These are phyloP conservation scores for Epinotia bilunana DNA, from an alignment of 2,888 invertebrate genomes.

Conservation along the genomic window DNA sequence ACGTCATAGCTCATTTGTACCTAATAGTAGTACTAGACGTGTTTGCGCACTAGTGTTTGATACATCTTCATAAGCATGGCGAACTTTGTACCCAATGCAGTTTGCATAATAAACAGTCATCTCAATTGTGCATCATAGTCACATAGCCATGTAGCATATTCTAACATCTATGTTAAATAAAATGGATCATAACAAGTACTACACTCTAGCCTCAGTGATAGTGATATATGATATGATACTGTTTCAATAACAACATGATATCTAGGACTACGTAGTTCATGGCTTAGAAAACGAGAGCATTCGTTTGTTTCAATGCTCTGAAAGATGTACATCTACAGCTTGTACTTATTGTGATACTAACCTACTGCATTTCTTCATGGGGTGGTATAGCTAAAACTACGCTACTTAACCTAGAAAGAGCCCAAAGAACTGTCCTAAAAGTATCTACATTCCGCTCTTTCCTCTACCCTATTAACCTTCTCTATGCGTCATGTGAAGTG, in stretches of 20 bases:
- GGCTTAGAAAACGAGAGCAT: background rate
- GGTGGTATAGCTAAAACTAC: no score
- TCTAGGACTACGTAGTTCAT: slow-evolving; percentile 14
- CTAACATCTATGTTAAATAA: background rate
- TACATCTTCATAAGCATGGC: background rate
- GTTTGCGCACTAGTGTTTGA: slow-evolving; percentile 2
- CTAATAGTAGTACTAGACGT: background rate
- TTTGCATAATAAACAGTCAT: background rate
- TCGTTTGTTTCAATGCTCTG: background rate
- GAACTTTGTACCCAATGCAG: slow-evolving; percentile 7
- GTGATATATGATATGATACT: slow-evolving; percentile 28
- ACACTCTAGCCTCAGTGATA: slow-evolving; percentile 30
- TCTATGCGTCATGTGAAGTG: no score
- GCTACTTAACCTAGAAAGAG: no score
- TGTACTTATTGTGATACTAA: no score
- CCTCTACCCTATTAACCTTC: no score
- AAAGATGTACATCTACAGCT: no score
- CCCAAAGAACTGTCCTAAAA: no score
- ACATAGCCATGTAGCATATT: background rate
- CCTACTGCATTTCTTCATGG: no score
- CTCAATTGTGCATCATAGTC: slow-evolving; percentile 1
- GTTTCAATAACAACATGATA: slow-evolving; percentile 23
- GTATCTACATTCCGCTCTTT: no score
- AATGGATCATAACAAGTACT: slow-evolving; percentile 23
- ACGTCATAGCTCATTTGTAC: no score